phyloP scores from a whole-genome alignment of 2,113 vertebrate genomes.

The Psammodynastes pulverulentus region DNA sequence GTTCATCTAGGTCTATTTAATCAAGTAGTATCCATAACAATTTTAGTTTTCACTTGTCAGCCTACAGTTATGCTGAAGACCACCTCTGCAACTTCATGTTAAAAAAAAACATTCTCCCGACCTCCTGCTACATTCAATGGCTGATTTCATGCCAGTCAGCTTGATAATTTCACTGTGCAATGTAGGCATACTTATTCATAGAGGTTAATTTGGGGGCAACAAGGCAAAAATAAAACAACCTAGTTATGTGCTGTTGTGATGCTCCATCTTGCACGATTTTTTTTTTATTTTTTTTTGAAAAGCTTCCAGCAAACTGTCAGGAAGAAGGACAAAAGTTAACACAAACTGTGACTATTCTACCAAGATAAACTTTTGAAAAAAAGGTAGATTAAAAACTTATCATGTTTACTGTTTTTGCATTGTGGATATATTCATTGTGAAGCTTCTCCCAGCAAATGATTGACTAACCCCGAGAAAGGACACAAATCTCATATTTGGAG shows the following conservation, averaged over 20 bases:
- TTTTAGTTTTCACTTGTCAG: neutral
- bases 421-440: neutral
- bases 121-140: neutral
- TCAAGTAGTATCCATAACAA: neutral
- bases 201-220: neutral
- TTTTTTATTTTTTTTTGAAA: neutral
- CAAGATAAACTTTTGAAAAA: neutral
- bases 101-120: neutral
- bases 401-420: neutral
- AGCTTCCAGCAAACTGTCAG: neutral
- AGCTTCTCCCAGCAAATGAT: neutral
- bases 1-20: neutral
- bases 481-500: neutral
- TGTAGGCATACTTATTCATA: neutral
- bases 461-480: neutral
- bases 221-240: neutral
- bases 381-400: neutral
- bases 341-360: neutral
- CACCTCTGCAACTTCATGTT: neutral
- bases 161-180: conserved; percentile 6
- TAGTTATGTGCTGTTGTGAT: neutral
- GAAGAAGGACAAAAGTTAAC: neutral
- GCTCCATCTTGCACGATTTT: neutral
- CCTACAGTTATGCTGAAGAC: neutral
- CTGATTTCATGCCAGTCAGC: neutral